Conservation (phyloP, 2,888 invertebrate genomes). For the Leistus spinibarbis region DNA sequence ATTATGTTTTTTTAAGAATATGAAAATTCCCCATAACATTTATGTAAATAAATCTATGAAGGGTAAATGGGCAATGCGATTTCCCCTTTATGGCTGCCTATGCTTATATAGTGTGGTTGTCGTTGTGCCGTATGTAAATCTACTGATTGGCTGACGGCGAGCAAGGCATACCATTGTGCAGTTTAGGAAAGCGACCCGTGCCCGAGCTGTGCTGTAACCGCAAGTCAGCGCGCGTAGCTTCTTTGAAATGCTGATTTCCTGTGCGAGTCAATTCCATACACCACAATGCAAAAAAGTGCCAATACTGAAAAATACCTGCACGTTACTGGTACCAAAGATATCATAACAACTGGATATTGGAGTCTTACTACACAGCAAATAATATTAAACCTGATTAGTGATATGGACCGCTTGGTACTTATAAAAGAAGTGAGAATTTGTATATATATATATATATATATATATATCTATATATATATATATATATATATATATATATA, state of each 20-base stretch:
- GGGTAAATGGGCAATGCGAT: not conserved
- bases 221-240: constrained; percentile 13
- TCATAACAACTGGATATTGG: not conserved
- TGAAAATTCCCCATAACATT: not conserved
- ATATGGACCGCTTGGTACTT: too few relatives aligned
- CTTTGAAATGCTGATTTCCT: constrained; percentile 37
- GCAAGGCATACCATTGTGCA: constrained; percentile 25
- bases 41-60: not conserved
- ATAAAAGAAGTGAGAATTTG: too few relatives aligned
- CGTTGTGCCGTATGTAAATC: constrained; percentile 29
- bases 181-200: constrained; percentile 21
- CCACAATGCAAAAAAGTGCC: not conserved
- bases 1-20: too few relatives aligned
- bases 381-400: too few relatives aligned
- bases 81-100: not conserved
- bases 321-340: not conserved
- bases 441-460: too few relatives aligned
- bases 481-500: too few relatives aligned
- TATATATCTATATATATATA: too few relatives aligned
- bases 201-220: not conserved
- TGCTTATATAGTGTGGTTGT: not conserved
- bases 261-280: constrained; percentile 1
- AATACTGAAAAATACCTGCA: not conserved
- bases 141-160: constrained; percentile 31
- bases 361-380: not conserved